Base-by-base conservation (phyloP, 2,888 invertebrate species). In the Globia sparganii region DNA sequence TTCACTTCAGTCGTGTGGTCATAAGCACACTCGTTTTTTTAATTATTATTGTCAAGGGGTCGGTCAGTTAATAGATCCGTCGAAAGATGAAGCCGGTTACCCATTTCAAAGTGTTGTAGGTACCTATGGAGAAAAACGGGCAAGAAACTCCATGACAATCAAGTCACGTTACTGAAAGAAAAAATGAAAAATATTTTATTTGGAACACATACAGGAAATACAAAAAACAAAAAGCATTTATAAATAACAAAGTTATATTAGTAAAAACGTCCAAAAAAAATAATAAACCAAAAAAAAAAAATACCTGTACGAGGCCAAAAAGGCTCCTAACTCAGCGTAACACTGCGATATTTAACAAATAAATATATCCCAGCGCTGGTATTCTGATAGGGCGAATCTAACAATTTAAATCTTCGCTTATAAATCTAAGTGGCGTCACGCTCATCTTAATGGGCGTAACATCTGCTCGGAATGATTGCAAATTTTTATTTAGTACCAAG, bases 401-500 rank as follows among this genome's bases (percentile, higher is more conserved):
- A 56, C 3, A 11, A 68, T 68, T n/a, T 56, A 56, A n/a, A 68
- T 68, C 56, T 68, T 13, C 11, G 34, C 34, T 68, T 56, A 80
- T 77, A 84, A 86, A 78, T 84, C 74, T 64, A 62, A 37, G 66
- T 56, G 78, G 80, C 89, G 86, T 91, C 90, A 91, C 91, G 91
- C 88, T 84, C 88, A 77, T 77, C 84, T 80, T 91, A 92, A 92
- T 92, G 90, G 89, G 78, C 83, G 89, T 85, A 88, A 81, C 94
- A 94, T 91, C 93, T 93, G 93, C 83, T 80, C 75, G 83, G 81
- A 91, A 91, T 87, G 89, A 90, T 91, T 91, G 90, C 91, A 90
- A 89, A 91, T 91, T 93, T 92, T 93, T 93, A 93, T 93, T 93
- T 92, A 93, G 90, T 90, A 84, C 82, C 67, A 77, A 84, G 84